These are phyloP conservation scores for Nematolebias whitei DNA, from an alignment of 2,113 vertebrate genomes.

Conservation along the genomic window DNA sequence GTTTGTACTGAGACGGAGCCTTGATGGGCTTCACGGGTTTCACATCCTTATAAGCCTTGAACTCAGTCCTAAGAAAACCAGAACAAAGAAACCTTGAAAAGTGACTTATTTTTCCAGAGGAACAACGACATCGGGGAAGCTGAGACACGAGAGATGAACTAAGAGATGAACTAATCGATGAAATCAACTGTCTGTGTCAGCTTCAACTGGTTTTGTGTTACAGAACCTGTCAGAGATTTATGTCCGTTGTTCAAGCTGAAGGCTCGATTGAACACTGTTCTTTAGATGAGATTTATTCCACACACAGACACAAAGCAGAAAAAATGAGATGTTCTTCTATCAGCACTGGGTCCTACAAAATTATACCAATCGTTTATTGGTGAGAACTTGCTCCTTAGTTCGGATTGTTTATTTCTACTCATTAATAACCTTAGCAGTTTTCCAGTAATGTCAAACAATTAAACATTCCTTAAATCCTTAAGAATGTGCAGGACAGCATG, in stretches of 20 bases:
- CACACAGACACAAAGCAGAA: too few species aligned
- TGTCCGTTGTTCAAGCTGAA: background rate
- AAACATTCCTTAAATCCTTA: too few species aligned
- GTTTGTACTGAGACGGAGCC: conserved; percentile 88
- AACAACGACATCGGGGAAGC: background rate
- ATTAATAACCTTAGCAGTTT: too few species aligned
- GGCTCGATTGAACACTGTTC: background rate
- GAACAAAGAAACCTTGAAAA: background rate
- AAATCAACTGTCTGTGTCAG: background rate
- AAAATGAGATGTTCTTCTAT: too few species aligned
- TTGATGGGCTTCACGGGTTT: conserved; percentile 90
- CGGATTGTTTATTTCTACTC: too few species aligned
- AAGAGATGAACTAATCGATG: background rate
- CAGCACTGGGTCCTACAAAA: too few species aligned
- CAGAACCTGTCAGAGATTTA: background rate
- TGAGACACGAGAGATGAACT: too few species aligned
- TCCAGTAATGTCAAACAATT: too few species aligned
- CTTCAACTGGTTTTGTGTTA: background rate
- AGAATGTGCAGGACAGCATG: too few species aligned
- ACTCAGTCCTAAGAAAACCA: conserved; percentile 86
- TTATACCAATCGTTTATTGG: too few species aligned
- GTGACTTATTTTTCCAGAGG: background rate
- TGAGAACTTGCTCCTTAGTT: too few species aligned
- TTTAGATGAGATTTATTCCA: too few species aligned
- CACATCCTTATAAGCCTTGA: conserved; percentile 92